Conservation (phyloP, 2,888 invertebrate genomes). For the Cosmorhoe ocellata region DNA sequence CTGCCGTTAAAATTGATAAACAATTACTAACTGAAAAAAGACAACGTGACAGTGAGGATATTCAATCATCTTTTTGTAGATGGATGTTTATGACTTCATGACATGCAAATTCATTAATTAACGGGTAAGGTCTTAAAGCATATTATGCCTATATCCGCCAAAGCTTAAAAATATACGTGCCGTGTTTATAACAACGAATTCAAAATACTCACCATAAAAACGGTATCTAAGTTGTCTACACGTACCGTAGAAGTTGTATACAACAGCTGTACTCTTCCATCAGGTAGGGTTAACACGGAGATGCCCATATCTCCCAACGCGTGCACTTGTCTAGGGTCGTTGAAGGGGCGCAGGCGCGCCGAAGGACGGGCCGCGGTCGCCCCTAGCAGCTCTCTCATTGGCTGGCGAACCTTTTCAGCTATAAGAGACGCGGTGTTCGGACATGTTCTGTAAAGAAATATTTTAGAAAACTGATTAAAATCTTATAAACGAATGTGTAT, state of each 20-base stretch:
- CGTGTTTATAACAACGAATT: too few species aligned
- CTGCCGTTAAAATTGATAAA: too few species aligned
- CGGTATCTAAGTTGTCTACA: conserved; percentile 86
- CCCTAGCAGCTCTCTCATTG: conserved; percentile 92
- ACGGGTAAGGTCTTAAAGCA: too few species aligned
- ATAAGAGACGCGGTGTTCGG: conserved; percentile 92
- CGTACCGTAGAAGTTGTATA: conserved; percentile 92
- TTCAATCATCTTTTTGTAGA: too few species aligned
- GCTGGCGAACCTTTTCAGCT: conserved; percentile 91
- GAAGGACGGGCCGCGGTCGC: conserved; percentile 84
- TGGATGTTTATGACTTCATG: too few species aligned
- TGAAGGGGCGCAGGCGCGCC: conserved; percentile 89
- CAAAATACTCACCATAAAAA: conserved; percentile 85
- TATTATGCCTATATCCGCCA: neutral
- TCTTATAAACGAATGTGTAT: too few species aligned
- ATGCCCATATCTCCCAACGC: conserved; percentile 97
- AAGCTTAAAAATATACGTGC: neutral
- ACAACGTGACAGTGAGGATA: too few species aligned
- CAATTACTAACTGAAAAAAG: too few species aligned
- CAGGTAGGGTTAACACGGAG: conserved; percentile 91
- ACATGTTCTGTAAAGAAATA: conserved; percentile 84
- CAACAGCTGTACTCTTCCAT: conserved; percentile 95
- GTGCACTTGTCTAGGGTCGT: conserved; percentile 93
- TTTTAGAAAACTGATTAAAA: conserved; percentile 5
- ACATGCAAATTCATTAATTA: too few species aligned